phyloP scores from a whole-genome alignment of 2,888 invertebrate genomes.

The Ctenicera cuprea region DNA sequence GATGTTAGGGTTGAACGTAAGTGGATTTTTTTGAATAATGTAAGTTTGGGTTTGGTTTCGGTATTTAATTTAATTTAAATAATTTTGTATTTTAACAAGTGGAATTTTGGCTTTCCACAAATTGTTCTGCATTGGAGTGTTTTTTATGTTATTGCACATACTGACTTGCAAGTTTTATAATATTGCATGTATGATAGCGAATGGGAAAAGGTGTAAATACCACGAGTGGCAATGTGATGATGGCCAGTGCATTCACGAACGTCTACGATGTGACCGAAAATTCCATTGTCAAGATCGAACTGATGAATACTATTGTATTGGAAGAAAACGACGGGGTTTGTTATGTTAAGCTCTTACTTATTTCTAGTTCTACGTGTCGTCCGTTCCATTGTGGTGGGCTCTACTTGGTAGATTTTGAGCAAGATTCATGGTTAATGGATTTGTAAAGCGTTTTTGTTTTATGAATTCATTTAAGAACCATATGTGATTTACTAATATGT shows the following conservation, averaged over 20 bases:
- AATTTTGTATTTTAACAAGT: conserved; percentile 10
- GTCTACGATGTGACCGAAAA: conserved; percentile 77
- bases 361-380: conserved; percentile 69
- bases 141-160: conserved; percentile 40
- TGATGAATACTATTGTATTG: conserved; percentile 77
- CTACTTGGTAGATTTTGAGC: conserved; percentile 68
- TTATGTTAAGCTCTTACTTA: conserved; percentile 66
- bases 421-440: conserved; percentile 62
- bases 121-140: conserved; percentile 21
- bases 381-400: conserved; percentile 69
- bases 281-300: conserved; percentile 79
- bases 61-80: conserved; percentile 18
- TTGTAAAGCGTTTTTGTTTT: conserved; percentile 1
- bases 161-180: conserved; percentile 42
- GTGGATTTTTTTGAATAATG: conserved; percentile 69
- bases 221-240: conserved; percentile 76
- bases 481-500: conserved; percentile 1
- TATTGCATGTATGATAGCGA: conserved; percentile 65
- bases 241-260: conserved; percentile 77
- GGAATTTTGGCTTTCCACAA: conserved; percentile 12
- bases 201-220: conserved; percentile 63
- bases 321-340: conserved; percentile 72
- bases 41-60: conserved; percentile 15
- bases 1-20: conserved; percentile 85
- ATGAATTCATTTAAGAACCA: neutral